Base-by-base conservation (phyloP, 2,797 vertebrate species). In the Anas bahamensis region DNA sequence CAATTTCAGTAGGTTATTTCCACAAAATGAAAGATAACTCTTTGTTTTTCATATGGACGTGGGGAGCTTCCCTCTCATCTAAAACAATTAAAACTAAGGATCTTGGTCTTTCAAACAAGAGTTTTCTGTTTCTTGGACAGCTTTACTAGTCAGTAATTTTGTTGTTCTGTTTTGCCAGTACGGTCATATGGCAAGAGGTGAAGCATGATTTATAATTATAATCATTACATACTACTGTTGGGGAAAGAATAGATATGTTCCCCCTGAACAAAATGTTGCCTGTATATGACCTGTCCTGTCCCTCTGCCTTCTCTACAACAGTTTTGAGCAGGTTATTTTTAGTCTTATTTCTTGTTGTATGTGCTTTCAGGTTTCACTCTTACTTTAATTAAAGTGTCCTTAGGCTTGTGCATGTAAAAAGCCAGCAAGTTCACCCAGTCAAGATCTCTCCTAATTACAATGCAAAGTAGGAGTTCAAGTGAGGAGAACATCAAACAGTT, bases 301-400 rank as follows among this genome's bases (percentile, higher is more conserved):
- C 61, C 52, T 87, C 68, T 84, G 68, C 55, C 52, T 97, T 95
- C 86, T 69, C 78, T 65, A 64, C 41, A 31, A 63, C 61, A 79
- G 55, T 79, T 91, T 89, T 71, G 50, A 95, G 86, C 4, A 3
- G 24, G 63, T 89, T 92, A 91, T 71, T 95, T 93, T 76, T 63
- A 94, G 90, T 74, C 64, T 48, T 93, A 75, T 92, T 92, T 92
- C 75, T 88, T 72, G 46, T 35, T 94, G 69, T 61, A 57, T 96
- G 66, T 83, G 37, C 80, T 96, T 96, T 95, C 92, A 95, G 92
- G 69, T 89, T 72, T 95, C 70, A 59, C 31, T 75, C 64, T 95
- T 89, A 80, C 80, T 92, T 94, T 96, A 75, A 92, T 96, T 96
- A 96, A 96, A 94, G 70, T 69, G 79, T 94, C 78, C 75, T 94